phyloP scores from a whole-genome alignment of 2,113 vertebrate species.

The Todiramphus saurophagus region DNA sequence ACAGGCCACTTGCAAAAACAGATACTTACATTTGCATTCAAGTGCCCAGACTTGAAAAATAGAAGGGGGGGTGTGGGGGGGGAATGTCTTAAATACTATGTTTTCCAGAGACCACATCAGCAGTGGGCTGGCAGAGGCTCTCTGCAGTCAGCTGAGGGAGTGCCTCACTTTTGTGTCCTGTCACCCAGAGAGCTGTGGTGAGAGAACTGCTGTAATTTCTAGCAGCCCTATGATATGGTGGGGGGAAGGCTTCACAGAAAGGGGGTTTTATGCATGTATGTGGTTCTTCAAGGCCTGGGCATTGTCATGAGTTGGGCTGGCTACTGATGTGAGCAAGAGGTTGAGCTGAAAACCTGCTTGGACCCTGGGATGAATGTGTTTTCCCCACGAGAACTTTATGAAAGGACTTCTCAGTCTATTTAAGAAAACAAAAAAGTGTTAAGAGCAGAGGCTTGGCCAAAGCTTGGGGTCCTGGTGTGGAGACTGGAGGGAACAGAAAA shows the following conservation, averaged over 20 bases:
- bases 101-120: background rate
- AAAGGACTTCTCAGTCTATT: conserved; percentile 60
- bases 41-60: background rate
- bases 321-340: background rate
- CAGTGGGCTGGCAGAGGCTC: background rate
- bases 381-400: conserved; percentile 54
- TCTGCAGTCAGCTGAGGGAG: background rate
- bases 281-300: background rate
- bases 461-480: conserved; percentile 3
- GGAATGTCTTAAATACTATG: background rate
- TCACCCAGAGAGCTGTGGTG: background rate
- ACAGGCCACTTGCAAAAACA: background rate
- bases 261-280: rapidly evolving
- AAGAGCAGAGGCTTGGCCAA: conserved; percentile 58
- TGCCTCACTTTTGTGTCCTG: background rate
- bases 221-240: background rate
- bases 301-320: background rate
- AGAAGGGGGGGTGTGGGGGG: background rate
- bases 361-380: background rate
- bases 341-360: background rate
- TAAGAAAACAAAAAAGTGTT: conserved; percentile 65
- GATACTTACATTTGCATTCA: background rate
- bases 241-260: background rate
- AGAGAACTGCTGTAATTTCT: background rate
- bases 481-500: conserved; percentile 58